A percentile compares a stretch with the other conserved stretches of the same genome.
Conservation (phyloP, 1,140 invertebrate genomes). For the Drosophila albomicans region DNA sequence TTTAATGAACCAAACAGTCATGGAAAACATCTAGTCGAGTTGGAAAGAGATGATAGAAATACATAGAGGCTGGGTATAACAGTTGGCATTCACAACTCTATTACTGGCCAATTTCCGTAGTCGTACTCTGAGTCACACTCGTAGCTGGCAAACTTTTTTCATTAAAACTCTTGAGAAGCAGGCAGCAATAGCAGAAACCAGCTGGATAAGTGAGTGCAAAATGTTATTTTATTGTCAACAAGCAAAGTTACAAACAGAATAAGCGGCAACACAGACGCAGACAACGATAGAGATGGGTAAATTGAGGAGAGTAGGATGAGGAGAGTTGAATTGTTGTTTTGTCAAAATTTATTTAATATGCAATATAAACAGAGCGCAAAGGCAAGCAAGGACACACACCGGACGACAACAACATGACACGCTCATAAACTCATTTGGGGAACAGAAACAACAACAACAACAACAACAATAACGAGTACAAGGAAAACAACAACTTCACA, state of each 20-base stretch:
- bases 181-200: conserved; percentile 32
- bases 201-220: conserved; percentile 82
- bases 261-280: conserved; percentile 27
- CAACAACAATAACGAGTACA: conserved; percentile 17
- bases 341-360: conserved; percentile 80
- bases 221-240: conserved; percentile 84
- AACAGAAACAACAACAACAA: conserved; percentile 26
- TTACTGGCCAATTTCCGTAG: conserved; percentile 62
- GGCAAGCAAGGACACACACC: conserved; percentile 57
- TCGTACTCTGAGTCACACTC: conserved; percentile 1
- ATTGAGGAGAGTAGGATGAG: background rate
- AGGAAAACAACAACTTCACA: conserved; percentile 2
- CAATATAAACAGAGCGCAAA: conserved; percentile 69
- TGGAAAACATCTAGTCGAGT: conserved; percentile 13
- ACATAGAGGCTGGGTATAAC: background rate
- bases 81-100: conserved; percentile 54
- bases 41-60: too few relatives aligned
- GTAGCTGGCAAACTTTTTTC: conserved; percentile 71
- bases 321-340: conserved; percentile 58
- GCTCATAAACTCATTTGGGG: conserved; percentile 80
- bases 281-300: conserved; percentile 6
- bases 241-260: conserved; percentile 67
- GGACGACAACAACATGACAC: conserved; percentile 60
- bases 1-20: conserved; percentile 67
- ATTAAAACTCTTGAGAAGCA: conserved; percentile 69